Percentiles rank a stretch among this genome's conserved stretches.
Conservation (phyloP, 2,797 vertebrate species). For the Centropyge bicolor region DNA sequence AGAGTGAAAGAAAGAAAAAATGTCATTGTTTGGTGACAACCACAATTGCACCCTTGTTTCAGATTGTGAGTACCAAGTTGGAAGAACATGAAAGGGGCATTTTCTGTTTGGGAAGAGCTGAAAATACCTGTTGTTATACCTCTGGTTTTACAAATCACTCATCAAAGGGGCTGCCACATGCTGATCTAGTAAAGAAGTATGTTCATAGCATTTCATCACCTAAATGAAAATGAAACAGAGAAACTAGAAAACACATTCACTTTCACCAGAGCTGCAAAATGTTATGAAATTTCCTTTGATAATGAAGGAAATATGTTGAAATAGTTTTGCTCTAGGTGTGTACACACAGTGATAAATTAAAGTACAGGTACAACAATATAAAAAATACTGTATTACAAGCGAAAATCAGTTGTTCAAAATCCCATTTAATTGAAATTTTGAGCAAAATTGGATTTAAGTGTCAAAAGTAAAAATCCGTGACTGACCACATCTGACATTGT, state of each 20-base stretch:
- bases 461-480: background rate
- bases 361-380: background rate
- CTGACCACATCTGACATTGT: background rate
- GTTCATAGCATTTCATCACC: conserved; percentile 13
- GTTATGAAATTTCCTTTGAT: background rate
- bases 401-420: background rate
- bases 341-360: background rate
- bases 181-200: conserved; percentile 22
- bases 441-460: background rate
- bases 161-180: conserved; percentile 44
- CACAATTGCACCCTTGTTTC: conserved; percentile 93
- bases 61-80: conserved; percentile 76
- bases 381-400: background rate
- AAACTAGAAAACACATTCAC: background rate
- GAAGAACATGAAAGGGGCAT: conserved; percentile 75
- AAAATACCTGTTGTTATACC: conserved; percentile 63
- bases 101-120: conserved; percentile 50
- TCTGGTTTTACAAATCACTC: conserved; percentile 72
- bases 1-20: conserved; percentile 91
- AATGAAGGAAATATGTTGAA: background rate
- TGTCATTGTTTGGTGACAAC: conserved; percentile 94
- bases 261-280: background rate
- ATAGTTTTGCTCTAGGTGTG: too few relatives aligned
- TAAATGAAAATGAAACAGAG: conserved; percentile 14
- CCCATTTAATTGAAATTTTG: background rate